Evolutionary conservation across 2,797 vertebrate genomes (phyloP).

Genomic region (Notolepis coatsorum): DNA sequence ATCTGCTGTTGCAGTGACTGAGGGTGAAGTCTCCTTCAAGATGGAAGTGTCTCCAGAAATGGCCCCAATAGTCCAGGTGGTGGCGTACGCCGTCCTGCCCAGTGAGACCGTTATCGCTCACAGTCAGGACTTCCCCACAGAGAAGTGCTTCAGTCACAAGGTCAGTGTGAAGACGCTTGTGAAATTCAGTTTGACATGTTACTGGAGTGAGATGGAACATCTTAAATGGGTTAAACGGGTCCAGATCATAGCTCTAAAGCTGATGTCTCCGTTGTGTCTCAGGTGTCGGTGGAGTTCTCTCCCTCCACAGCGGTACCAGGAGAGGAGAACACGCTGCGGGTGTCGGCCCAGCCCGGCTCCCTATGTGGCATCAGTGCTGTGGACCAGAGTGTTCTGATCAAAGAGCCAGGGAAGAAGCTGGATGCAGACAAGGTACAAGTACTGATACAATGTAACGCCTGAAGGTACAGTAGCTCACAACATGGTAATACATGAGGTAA

Average conservation of each 20-base stretch:
- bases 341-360: conserved; percentile 77
- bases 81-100: conserved; percentile 66
- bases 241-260: neutral
- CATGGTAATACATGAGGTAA: no score
- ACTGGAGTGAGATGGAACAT: neutral
- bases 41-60: conserved; percentile 57
- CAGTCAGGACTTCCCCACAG: conserved; percentile 50
- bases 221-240: neutral
- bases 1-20: conserved; percentile 47
- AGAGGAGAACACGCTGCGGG: conserved; percentile 65
- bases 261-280: conserved; percentile 19
- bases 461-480: no score
- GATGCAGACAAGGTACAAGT: conserved; percentile 75
- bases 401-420: conserved; percentile 78
- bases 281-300: conserved; percentile 84
- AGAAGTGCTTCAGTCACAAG: conserved; percentile 76
- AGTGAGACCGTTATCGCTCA: conserved; percentile 67
- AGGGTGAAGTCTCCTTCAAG: conserved; percentile 60
- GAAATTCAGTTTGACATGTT: neutral
- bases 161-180: conserved; percentile 43
- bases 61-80: conserved; percentile 67
- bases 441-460: no score
- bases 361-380: conserved; percentile 86
- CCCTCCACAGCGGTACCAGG: conserved; percentile 75
- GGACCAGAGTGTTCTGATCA: conserved; percentile 86